Conservation (phyloP, 2,888 invertebrate genomes). For the Acrobasis suavella region DNA sequence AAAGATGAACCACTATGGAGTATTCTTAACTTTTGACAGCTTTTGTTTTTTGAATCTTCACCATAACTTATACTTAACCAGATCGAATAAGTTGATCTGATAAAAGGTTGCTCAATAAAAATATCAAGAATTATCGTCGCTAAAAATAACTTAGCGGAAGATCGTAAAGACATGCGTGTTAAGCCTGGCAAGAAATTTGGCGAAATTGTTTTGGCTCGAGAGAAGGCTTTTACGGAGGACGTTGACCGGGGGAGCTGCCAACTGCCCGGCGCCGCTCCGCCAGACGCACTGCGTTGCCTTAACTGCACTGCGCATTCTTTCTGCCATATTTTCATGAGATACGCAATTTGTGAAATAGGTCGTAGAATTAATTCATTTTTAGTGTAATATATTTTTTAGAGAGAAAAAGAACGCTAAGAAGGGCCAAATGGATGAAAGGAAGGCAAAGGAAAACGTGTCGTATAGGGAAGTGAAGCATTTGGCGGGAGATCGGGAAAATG, state of each 20-base stretch:
- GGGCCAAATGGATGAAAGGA: too few relatives aligned
- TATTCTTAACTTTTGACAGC: too few relatives aligned
- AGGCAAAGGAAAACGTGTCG: too few relatives aligned
- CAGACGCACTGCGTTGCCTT: constrained; percentile 77
- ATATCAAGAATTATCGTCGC: constrained; percentile 48
- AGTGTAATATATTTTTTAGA: too few relatives aligned
- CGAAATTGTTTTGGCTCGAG: constrained; percentile 77
- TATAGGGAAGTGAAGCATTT: too few relatives aligned
- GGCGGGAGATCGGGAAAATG: too few relatives aligned
- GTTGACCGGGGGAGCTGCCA: constrained; percentile 78
- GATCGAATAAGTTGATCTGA: constrained; percentile 57
- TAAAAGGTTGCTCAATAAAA: constrained; percentile 62
- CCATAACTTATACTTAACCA: constrained; percentile 3
- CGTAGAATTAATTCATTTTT: not conserved
- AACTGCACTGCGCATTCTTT: constrained; percentile 52
- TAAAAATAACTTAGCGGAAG: constrained; percentile 65
- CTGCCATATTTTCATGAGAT: constrained; percentile 17
- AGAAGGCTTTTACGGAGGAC: constrained; percentile 76
- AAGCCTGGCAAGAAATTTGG: constrained; percentile 76
- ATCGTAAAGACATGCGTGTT: constrained; percentile 77
- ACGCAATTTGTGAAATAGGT: constrained; percentile 21
- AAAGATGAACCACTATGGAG: too few relatives aligned
- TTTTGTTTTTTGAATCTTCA: too few relatives aligned
- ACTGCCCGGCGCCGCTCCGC: constrained; percentile 75
- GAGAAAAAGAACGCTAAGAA: too few relatives aligned